Base-by-base conservation (phyloP, 1,140 invertebrate species). In the Habropoda laboriosa region DNA sequence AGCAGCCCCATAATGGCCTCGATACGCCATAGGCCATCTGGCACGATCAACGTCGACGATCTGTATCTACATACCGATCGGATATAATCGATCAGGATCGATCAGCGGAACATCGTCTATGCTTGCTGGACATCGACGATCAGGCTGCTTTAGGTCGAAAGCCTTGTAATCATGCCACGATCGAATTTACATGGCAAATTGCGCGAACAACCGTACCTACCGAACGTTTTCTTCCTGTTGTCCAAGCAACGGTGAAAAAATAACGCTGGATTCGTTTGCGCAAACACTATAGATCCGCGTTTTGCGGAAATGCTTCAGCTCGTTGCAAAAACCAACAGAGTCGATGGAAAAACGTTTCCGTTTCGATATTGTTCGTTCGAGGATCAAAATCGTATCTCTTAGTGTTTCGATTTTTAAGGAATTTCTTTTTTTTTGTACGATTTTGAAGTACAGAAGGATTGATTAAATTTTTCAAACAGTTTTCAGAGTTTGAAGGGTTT, bases 11-110 rank as follows among this genome's bases (percentile, higher is more conserved):
- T 90, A 90, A 90, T 90, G 79, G 85, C 67, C 80, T 51, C 80
- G 86, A 81, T 82, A 67, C 80, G 87, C 85, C 79, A 90, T 91
- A 90, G 83, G 86, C 91, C 91, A 92, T 92, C 90, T 92, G 91
- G 88, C 86, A 91, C 87, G 84, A 90, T 91, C 87, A n/a, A n/a
- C n/a, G n/a, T 87, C 66, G 45, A 60, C 67, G 64, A 86, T 77
- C 79, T 79, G 53, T 85, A 90, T 89, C 90, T 83, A 84, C 75
- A 77, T 82, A 73, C 68, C 81, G 79, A 91, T 88, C 86, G 73
- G 85, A 66, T 55, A 77, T 77, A 87, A 86, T 83, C 88, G 85
- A 88, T 88, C 88, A 79, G 76, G 85, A 86, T 87, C 88, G 83
- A 86, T 86, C 87, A 75, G 79, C 64, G 79, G 77, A 81, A 83